Percentiles rank a stretch among this genome's conserved stretches.
Evolutionary conservation across 2,113 vertebrate genomes (phyloP).

Genomic region (Agelaius tricolor): DNA sequence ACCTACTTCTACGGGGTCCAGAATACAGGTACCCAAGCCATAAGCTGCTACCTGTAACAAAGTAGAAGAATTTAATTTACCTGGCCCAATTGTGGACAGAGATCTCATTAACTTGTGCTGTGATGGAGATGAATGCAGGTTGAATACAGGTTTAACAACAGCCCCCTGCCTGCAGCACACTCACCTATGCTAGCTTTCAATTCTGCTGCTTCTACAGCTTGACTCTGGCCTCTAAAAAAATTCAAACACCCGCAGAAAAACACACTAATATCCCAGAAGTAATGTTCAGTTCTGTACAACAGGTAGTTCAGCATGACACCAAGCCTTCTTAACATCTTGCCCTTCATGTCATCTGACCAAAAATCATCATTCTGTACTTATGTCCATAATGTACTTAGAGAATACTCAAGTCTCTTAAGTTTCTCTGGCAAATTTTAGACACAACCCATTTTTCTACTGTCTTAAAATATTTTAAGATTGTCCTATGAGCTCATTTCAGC

Average conservation of each 20-base stretch:
- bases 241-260: neutral
- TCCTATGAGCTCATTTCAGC: neutral
- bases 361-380: neutral
- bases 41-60: neutral
- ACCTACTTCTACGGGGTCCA: neutral
- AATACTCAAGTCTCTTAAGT: neutral
- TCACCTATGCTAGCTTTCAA: neutral
- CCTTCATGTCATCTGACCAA: neutral
- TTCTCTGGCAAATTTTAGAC: neutral
- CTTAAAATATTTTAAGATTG: neutral
- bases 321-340: neutral
- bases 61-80: neutral
- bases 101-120: neutral
- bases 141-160: neutral
- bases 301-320: neutral
- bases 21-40: neutral
- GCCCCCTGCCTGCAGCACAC: neutral
- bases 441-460: neutral
- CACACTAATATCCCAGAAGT: neutral
- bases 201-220: neutral
- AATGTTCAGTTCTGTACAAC: neutral
- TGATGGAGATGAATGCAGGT: neutral
- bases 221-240: neutral
- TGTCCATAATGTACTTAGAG: neutral
- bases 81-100: neutral